Percentiles rank a stretch among this genome's conserved stretches.
Evolutionary conservation across 2,113 vertebrate genomes (phyloP).

Genomic region (Natator depressus): DNA sequence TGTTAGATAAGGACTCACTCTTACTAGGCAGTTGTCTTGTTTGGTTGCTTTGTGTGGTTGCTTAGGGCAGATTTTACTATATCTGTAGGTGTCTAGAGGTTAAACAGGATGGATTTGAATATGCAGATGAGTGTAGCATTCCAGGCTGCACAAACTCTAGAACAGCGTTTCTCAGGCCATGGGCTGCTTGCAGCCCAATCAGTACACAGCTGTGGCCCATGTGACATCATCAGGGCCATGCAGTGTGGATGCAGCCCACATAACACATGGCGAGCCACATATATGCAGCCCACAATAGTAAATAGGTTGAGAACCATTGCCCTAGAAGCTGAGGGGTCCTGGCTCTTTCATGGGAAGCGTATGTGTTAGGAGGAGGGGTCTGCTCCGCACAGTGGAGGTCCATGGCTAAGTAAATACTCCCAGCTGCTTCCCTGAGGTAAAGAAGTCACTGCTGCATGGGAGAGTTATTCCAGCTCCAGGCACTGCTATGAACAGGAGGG

Average conservation of each 20-base stretch:
- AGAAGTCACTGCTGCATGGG: background rate
- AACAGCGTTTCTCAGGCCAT: no score
- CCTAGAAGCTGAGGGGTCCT: background rate
- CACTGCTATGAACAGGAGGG: background rate
- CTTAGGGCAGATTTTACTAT: background rate
- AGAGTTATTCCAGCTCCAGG: background rate
- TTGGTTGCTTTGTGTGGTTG: background rate
- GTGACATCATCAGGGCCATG: no score
- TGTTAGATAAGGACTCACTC: background rate
- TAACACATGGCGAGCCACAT: no score
- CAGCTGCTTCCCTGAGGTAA: background rate
- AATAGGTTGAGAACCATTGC: no score
- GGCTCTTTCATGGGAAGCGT: background rate
- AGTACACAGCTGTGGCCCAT: no score
- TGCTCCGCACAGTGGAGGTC: background rate
- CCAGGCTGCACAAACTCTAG: no score
- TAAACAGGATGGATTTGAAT: background rate
- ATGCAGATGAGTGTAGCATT: background rate
- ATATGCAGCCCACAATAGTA: no score
- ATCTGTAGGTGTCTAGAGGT: background rate
- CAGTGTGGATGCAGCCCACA: no score
- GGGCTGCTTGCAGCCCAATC: no score
- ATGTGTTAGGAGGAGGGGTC: background rate
- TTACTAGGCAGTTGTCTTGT: background rate
- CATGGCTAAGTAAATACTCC: background rate